phyloP scores from a whole-genome alignment of 2,797 vertebrate genomes.

The Scomberomorus guttatus region DNA sequence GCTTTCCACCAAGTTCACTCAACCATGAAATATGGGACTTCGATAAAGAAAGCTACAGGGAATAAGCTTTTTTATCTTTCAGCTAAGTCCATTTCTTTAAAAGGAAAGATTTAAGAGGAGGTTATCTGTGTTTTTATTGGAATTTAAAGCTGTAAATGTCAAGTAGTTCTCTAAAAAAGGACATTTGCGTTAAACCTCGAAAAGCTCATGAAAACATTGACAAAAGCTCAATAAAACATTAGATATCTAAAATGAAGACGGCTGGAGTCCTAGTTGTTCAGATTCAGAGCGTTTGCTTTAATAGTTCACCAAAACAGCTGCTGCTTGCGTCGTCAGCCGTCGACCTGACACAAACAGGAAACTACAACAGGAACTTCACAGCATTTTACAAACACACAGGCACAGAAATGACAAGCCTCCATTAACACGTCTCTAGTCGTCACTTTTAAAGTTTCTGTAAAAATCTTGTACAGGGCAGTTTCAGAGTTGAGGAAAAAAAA shows the following conservation, averaged over 20 bases:
- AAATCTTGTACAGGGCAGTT: conserved; percentile 27
- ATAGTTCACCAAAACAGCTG: conserved; percentile 73
- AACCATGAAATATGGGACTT: conserved; percentile 32
- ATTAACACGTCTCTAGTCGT: conserved; percentile 16
- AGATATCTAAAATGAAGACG: conserved; percentile 33
- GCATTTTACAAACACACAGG: conserved; percentile 71
- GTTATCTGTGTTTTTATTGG: neutral
- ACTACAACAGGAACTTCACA: conserved; percentile 74
- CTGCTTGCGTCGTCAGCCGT: conserved; percentile 48
- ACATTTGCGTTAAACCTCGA: neutral
- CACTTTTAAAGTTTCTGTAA: conserved; percentile 18
- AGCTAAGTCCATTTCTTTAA: neutral
- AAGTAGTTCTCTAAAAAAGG: neutral
- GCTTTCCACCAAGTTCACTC: conserved; percentile 33
- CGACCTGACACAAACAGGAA: conserved; percentile 60
- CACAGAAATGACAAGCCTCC: conserved; percentile 63
- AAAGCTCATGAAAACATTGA: neutral
- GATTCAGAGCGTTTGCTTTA: conserved; percentile 71
- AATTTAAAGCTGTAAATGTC: neutral
- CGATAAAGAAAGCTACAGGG: conserved; percentile 38
- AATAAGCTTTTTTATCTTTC: neutral
- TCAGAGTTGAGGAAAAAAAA: conserved; percentile 11
- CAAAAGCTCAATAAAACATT: neutral
- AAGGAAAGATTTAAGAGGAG: neutral
- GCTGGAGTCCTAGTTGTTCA: conserved; percentile 27